Evolutionary conservation across 2,888 invertebrate genomes (phyloP).

Genomic region (Ethmia dodecea): DNA sequence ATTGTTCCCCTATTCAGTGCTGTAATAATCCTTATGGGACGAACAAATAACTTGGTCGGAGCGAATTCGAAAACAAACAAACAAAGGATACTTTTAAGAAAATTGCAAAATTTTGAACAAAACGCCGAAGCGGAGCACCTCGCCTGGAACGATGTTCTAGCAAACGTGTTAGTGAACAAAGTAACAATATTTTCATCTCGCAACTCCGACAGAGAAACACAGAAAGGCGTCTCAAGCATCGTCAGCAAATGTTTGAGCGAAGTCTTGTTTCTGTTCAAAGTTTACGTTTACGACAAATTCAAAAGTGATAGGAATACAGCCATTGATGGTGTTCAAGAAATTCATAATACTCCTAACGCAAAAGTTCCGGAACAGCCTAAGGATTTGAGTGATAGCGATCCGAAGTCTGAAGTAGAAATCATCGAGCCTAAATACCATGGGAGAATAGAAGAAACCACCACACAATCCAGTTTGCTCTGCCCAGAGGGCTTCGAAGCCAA

Average conservation of each 20-base stretch:
- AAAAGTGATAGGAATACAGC: not conserved
- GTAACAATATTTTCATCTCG: slow-evolving; percentile 46
- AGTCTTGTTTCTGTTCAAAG: slow-evolving; percentile 45
- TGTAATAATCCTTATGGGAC: slow-evolving; percentile 41
- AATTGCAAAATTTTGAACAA: slow-evolving; percentile 49
- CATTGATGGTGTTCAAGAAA: no score
- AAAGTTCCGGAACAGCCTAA: not conserved
- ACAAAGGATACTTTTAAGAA: slow-evolving; percentile 52
- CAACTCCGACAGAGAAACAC: slow-evolving; percentile 19
- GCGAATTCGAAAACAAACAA: slow-evolving; percentile 29
- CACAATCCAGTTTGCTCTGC: slow-evolving; percentile 24
- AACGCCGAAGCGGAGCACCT: slow-evolving; percentile 26
- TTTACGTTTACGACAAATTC: slow-evolving; percentile 40
- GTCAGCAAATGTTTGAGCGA: slow-evolving; percentile 25
- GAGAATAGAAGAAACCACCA: slow-evolving; percentile 13
- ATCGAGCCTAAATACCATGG: slow-evolving; percentile 52
- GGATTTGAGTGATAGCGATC: slow-evolving; percentile 17
- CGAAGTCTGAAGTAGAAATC: slow-evolving; percentile 53
- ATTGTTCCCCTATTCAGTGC: slow-evolving; percentile 38
- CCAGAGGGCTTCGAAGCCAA: slow-evolving; percentile 35
- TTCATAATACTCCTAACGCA: no score
- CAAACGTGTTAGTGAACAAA: slow-evolving; percentile 53
- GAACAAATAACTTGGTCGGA: slow-evolving; percentile 34
- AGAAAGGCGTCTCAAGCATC: slow-evolving; percentile 21
- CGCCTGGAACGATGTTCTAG: slow-evolving; percentile 60